phyloP scores from a whole-genome alignment of 2,113 vertebrate species.

The Phoenicopterus ruber region DNA sequence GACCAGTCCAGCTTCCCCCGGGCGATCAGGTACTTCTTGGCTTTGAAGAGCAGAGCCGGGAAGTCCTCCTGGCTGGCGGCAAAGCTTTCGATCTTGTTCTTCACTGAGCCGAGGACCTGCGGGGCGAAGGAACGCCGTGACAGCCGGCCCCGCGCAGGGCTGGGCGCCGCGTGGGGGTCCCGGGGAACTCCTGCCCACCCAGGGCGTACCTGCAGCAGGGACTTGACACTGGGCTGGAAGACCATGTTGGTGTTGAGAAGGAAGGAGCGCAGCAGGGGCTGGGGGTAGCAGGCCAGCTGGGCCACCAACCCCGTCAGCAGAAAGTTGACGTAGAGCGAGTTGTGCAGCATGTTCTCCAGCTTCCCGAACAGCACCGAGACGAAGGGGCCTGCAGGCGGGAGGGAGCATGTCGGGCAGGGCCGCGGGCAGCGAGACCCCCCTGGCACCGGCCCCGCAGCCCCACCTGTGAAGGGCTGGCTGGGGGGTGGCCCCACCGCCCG shows the following conservation, averaged over 20 bases:
- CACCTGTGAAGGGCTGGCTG: conserved; percentile 92
- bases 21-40: conserved; percentile 91
- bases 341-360: conserved; percentile 97
- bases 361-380: conserved; percentile 89
- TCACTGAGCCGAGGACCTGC: conserved; percentile 93
- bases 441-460: not conserved
- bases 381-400: conserved; percentile 81
- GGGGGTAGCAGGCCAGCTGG: conserved; percentile 93
- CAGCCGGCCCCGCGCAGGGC: not conserved
- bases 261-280: conserved; percentile 95
- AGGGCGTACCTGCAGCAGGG: conserved; percentile 87
- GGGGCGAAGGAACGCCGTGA: not conserved
- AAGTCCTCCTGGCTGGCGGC: conserved; percentile 91
- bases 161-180: not conserved
- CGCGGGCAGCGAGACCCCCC: rapidly evolving
- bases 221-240: conserved; percentile 98
- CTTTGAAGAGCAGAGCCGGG: conserved; percentile 87
- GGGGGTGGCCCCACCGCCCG: conserved; percentile 74
- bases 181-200: not conserved
- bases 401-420: not conserved
- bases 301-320: conserved; percentile 93
- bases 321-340: conserved; percentile 96
- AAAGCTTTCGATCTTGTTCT: conserved; percentile 93
- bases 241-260: conserved; percentile 99
- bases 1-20: conserved; percentile 88